Conservation (phyloP, 2,888 invertebrate species). For the Archips crataeganus region DNA sequence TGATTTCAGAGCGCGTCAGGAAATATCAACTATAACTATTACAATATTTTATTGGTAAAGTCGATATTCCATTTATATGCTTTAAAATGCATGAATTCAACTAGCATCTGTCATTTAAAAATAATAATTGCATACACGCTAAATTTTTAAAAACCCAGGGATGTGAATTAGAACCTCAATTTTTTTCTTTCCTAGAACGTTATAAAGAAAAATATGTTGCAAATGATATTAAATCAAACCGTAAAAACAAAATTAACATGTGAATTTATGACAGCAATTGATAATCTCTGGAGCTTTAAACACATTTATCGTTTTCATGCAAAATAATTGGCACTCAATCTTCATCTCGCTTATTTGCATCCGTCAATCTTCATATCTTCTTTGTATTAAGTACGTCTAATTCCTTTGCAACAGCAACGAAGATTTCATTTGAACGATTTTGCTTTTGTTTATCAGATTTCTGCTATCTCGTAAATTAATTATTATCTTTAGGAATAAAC, state of each 20-base stretch:
- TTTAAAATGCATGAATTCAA: too few species aligned
- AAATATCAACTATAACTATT: background rate
- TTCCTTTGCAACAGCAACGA: constrained; percentile 25
- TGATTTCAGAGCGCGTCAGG: background rate
- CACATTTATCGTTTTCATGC: constrained; percentile 34
- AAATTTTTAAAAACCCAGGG: too few species aligned
- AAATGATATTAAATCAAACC: background rate
- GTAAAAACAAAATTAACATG: background rate
- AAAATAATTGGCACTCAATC: constrained; percentile 37
- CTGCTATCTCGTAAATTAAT: background rate
- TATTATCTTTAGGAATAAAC: background rate
- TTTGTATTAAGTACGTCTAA: constrained; percentile 14
- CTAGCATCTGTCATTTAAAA: too few species aligned
- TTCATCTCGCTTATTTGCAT: constrained; percentile 36
- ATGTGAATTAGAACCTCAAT: too few species aligned
- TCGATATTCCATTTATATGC: too few species aligned
- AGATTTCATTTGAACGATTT: constrained; percentile 15
- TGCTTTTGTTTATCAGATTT: background rate
- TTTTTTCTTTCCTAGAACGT: background rate
- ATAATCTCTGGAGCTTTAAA: constrained; percentile 14
- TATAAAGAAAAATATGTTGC: background rate
- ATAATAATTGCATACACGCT: too few species aligned
- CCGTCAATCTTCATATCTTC: constrained; percentile 30
- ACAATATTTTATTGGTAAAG: background rate
- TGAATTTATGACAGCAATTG: constrained; percentile 26